Percentiles rank a stretch among this genome's conserved stretches.
Conservation (phyloP, 1,140 invertebrate species). For the Penaeus vannamei region DNA sequence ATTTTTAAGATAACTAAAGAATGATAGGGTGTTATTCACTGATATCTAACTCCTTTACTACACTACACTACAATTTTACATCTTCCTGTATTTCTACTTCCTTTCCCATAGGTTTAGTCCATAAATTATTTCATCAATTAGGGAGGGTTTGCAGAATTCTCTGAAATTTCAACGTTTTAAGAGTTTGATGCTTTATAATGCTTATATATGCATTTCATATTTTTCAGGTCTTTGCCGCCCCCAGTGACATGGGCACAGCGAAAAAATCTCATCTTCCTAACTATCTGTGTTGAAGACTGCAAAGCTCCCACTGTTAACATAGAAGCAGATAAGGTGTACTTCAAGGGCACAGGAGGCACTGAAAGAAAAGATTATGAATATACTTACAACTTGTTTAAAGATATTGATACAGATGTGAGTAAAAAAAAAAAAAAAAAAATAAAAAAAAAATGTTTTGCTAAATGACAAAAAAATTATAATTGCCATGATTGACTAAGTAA, state of each 20-base stretch:
- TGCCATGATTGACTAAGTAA: too few species aligned
- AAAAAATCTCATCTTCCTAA: slow-evolving; percentile 84
- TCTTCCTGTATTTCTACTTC: too few species aligned
- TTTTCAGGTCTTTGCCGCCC: slow-evolving; percentile 77
- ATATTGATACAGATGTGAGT: slow-evolving; percentile 86
- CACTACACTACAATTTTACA: too few species aligned
- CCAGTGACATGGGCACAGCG: slow-evolving; percentile 94
- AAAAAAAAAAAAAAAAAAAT: neutral
- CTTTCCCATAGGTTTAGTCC: too few species aligned
- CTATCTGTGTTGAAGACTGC: slow-evolving; percentile 91
- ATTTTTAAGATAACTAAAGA: too few species aligned
- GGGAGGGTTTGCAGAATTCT: too few species aligned
- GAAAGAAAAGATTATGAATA: slow-evolving; percentile 89
- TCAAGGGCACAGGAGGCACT: slow-evolving; percentile 88
- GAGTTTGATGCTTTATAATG: too few species aligned
- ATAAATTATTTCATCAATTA: too few species aligned
- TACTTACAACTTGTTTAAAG: slow-evolving; percentile 84
- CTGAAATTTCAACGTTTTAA: too few species aligned
- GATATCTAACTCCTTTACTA: too few species aligned
- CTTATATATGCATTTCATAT: slow-evolving; percentile 1
- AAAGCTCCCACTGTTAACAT: slow-evolving; percentile 88
- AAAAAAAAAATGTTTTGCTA: neutral
- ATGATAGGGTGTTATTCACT: too few species aligned
- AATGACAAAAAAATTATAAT: too few species aligned
- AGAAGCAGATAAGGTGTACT: slow-evolving; percentile 84